A percentile compares a stretch with the other conserved stretches of the same genome.
phyloP scores from a whole-genome alignment of 2,797 vertebrate species.

The Acanthiza pusilla region DNA sequence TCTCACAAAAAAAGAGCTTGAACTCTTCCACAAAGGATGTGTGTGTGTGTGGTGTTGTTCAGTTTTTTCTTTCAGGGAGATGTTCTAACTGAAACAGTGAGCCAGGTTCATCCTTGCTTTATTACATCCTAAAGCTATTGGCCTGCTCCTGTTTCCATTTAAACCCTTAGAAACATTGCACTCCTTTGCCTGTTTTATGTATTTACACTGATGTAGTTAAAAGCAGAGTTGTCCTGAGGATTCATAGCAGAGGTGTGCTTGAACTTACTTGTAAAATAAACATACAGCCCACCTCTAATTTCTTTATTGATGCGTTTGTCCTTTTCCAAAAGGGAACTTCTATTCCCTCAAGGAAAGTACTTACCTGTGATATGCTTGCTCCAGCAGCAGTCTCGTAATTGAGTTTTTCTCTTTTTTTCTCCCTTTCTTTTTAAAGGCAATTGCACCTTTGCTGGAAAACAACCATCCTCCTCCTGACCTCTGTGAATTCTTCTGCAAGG shows the following conservation, averaged over 20 bases:
- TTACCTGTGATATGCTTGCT: not conserved
- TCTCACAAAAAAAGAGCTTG: not conserved
- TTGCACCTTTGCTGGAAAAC: conserved; percentile 98
- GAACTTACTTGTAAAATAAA: not conserved
- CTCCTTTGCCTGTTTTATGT: not conserved
- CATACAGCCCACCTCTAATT: not conserved
- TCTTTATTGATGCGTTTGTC: not conserved
- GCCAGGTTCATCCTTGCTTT: not conserved
- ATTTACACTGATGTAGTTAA: not conserved
- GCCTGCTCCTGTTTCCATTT: not conserved
- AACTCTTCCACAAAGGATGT: not conserved
- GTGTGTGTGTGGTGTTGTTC: not conserved
- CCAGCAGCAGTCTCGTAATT: not conserved
- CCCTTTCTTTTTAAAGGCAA: conserved; percentile 79
- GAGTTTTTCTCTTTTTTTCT: not conserved
- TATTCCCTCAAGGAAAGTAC: not conserved
- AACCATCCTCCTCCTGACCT: conserved; percentile 98
- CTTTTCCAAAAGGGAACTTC: not conserved
- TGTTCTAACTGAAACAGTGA: not conserved
- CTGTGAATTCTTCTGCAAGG: conserved; percentile 99
- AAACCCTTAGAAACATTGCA: not conserved
- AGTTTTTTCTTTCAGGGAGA: not conserved
- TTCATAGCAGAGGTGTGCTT: not conserved
- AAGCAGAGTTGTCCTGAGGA: not conserved
- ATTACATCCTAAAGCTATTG: not conserved